Evolutionary conservation across 2,797 vertebrate species (phyloP), one percentile per base, ranked within the genome.

Genomic region (Gadopsis bispinosus): DNA sequence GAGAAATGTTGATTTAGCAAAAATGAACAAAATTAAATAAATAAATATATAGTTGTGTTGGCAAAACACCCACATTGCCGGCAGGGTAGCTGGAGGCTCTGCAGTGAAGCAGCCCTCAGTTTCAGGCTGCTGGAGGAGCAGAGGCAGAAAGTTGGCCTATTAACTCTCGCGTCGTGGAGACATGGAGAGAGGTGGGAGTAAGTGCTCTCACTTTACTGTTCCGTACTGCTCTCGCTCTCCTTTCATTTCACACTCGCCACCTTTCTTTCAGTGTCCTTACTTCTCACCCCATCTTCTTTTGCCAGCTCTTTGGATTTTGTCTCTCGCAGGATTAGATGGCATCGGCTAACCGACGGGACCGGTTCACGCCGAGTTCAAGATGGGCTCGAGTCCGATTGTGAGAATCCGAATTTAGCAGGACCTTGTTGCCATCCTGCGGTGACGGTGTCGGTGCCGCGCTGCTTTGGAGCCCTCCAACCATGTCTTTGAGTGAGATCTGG

Each of bases 51-150:
- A n/a, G n/a, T n/a, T n/a, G 65, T 37, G 62, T 85, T 90, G 91
- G 90, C 88, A 91, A 90, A 88, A 92, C n/a, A 89, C 80, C 89
- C 83, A 90, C 83, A 89, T 81, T 86, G 88, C 89, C 60, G 0
- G 59, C 67, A 80, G 88, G 60, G 66, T 66, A 65, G 85, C 88
- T 86, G 83, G 83, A 89, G 88, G 90, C 87, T 81, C 75, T 79
- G 86, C 88, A 88, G 83, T 76, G 84, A 85, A 83, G 84, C 76
- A 75, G 84, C 73, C 80, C 88, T 91, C 75, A 65, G 78, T 47
- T 8, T 73, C n/a, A 9, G 69, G 81, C 70, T 80, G 80, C 78
- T 82, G 85, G 70, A 83, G 82, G 72, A 90, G 86, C 69, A 69
- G 16, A 82, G 79, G 83, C 85, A 83, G 74, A 88, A 85, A 83